Conservation (phyloP, 2,113 vertebrate genomes). For the Noctilio leporinus region DNA sequence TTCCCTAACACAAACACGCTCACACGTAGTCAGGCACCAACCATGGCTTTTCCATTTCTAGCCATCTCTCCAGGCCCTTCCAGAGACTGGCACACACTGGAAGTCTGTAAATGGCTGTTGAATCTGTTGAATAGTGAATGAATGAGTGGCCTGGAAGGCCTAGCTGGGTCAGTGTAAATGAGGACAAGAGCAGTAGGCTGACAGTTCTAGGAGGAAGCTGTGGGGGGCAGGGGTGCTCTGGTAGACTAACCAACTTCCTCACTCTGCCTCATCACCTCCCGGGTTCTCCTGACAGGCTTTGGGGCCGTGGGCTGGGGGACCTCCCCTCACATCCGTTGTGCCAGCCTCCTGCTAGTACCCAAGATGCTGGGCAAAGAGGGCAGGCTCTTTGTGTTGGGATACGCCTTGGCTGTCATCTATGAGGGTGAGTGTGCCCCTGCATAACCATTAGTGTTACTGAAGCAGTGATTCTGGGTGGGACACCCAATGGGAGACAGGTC, state of each 20-base stretch:
- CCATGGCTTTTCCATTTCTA: neutral
- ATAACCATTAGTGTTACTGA: neutral
- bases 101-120: neutral
- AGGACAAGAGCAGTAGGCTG: neutral
- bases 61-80: neutral
- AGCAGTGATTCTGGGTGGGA: neutral
- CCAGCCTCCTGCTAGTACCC: slow-evolving; percentile 83
- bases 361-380: slow-evolving; percentile 88
- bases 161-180: neutral
- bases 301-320: slow-evolving; percentile 80
- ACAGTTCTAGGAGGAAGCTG: neutral
- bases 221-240: accelerated
- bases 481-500: neutral
- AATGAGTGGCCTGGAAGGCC: neutral
- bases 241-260: neutral
- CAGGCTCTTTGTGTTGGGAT: slow-evolving; percentile 79
- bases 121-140: neutral
- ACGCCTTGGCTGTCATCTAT: slow-evolving; percentile 80
- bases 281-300: slow-evolving; percentile 74
- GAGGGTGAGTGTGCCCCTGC: slow-evolving; percentile 74
- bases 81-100: neutral
- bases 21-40: too few relatives aligned
- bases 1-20: neutral
- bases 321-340: slow-evolving; percentile 85
- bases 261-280: neutral